A percentile compares a stretch with the other conserved stretches of the same genome.
These are phyloP conservation scores for Lucilia sericata DNA, from an alignment of 1,140 invertebrate species.

Conservation along the genomic window DNA sequence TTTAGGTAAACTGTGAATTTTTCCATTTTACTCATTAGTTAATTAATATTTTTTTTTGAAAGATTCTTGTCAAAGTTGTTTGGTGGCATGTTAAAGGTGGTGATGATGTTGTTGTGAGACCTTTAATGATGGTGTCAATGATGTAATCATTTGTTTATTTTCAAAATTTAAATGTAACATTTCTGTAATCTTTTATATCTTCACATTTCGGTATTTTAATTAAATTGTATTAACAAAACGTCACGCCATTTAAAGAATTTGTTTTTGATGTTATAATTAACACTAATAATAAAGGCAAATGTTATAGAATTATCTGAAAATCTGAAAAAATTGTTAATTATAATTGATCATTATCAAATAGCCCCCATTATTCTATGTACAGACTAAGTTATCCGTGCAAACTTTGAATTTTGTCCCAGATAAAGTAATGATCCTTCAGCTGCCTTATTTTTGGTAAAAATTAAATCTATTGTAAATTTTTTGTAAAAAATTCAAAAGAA, in stretches of 20 bases:
- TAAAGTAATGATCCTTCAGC: too few relatives aligned
- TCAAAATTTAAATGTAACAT: background rate
- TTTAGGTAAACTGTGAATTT: conserved; percentile 2
- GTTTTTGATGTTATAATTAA: background rate
- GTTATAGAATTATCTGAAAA: too few relatives aligned
- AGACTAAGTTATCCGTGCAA: too few relatives aligned
- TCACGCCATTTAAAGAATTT: background rate
- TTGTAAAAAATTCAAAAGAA: too few relatives aligned
- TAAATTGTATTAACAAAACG: background rate
- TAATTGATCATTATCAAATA: too few relatives aligned
- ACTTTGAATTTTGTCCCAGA: too few relatives aligned
- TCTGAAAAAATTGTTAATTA: too few relatives aligned
- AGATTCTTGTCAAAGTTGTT: background rate
- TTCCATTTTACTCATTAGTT: conserved; percentile 29
- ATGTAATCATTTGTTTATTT: background rate
- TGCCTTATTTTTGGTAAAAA: too few relatives aligned
- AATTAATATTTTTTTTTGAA: conserved; percentile 37
- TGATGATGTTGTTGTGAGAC: background rate
- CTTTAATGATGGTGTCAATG: background rate
- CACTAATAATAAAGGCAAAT: background rate
- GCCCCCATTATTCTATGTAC: too few relatives aligned
- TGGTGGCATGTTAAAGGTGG: background rate
- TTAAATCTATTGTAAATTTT: too few relatives aligned
- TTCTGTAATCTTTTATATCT: background rate
- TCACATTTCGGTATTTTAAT: background rate